Evolutionary conservation across 2,888 invertebrate species (phyloP).

Genomic region (Mythimna ferrago): DNA sequence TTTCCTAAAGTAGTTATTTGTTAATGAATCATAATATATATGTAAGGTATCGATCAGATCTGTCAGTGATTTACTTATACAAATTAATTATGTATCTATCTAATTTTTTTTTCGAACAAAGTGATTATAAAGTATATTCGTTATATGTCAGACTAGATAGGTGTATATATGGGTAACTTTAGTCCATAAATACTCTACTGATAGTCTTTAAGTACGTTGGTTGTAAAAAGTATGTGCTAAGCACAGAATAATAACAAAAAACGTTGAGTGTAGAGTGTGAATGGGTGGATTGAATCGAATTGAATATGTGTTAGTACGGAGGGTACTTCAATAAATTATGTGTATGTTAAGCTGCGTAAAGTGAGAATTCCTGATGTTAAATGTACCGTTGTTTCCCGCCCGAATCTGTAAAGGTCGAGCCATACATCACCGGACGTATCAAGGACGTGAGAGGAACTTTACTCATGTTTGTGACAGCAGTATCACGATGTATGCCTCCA

Average conservation of each 20-base stretch:
- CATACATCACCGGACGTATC: slow-evolving; percentile 46
- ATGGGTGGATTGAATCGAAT: slow-evolving; percentile 17
- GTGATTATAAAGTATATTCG: slow-evolving; percentile 31
- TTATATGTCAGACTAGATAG: slow-evolving; percentile 29
- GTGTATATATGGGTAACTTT: slow-evolving; percentile 24
- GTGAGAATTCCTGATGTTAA: slow-evolving; percentile 42
- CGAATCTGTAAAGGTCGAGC: slow-evolving; percentile 40
- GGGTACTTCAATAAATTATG: slow-evolving; percentile 41
- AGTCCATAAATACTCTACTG: slow-evolving; percentile 35
- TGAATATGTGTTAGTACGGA: slow-evolving; percentile 26
- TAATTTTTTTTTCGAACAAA: slow-evolving; percentile 29
- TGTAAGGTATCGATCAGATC: slow-evolving; percentile 25
- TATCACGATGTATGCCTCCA: slow-evolving; percentile 25
- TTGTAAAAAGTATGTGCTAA: slow-evolving; percentile 65
- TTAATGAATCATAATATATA: slow-evolving; percentile 1
- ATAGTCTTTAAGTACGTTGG: slow-evolving; percentile 45
- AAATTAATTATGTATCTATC: slow-evolving; percentile 18
- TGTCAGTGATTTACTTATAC: slow-evolving; percentile 21
- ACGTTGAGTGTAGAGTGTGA: slow-evolving; percentile 7
- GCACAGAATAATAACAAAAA: slow-evolving; percentile 56
- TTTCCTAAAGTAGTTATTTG: slow-evolving; percentile 15
- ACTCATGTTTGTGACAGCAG: slow-evolving; percentile 41
- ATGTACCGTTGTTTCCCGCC: slow-evolving; percentile 48
- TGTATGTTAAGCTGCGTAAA: slow-evolving; percentile 31
- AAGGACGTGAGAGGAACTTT: slow-evolving; percentile 41